phyloP scores from a whole-genome alignment of 2,797 vertebrate genomes.

The Bovichtus diacanthus region DNA sequence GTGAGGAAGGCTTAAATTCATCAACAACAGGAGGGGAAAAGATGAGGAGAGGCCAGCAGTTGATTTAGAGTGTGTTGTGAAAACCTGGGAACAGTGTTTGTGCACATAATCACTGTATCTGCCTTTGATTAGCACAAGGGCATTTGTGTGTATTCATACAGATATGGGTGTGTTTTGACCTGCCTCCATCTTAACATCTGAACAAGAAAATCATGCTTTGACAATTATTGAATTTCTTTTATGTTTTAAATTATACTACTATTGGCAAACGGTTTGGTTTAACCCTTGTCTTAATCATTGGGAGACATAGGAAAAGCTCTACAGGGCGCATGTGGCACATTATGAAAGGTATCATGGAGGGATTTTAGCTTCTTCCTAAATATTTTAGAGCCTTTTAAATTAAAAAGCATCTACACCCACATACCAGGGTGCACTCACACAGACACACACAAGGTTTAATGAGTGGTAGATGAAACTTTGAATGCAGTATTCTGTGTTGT shows the following conservation, averaged over 20 bases:
- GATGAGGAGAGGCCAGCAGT: slow-evolving; percentile 11
- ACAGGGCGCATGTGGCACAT: not conserved
- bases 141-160: slow-evolving; percentile 10
- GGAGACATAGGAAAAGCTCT: not conserved
- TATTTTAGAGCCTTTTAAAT: not conserved
- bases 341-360: not conserved
- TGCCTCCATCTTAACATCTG: not conserved
- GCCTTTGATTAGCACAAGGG: slow-evolving; percentile 22
- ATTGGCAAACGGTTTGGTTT: slow-evolving; percentile 4
- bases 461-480: slow-evolving; percentile 7
- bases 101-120: slow-evolving; percentile 1
- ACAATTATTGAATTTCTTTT: not conserved
- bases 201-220: not conserved
- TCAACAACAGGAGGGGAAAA: slow-evolving; percentile 29
- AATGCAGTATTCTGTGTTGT: not conserved
- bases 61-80: slow-evolving; percentile 3
- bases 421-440: not conserved
- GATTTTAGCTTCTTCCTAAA: not conserved
- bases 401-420: not conserved
- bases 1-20: slow-evolving; percentile 38
- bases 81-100: not conserved
- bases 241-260: not conserved
- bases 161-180: slow-evolving; percentile 17
- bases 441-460: not conserved
- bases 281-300: no score